These are phyloP conservation scores for Passerina amoena DNA, from an alignment of 2,113 vertebrate genomes.

Conservation along the genomic window DNA sequence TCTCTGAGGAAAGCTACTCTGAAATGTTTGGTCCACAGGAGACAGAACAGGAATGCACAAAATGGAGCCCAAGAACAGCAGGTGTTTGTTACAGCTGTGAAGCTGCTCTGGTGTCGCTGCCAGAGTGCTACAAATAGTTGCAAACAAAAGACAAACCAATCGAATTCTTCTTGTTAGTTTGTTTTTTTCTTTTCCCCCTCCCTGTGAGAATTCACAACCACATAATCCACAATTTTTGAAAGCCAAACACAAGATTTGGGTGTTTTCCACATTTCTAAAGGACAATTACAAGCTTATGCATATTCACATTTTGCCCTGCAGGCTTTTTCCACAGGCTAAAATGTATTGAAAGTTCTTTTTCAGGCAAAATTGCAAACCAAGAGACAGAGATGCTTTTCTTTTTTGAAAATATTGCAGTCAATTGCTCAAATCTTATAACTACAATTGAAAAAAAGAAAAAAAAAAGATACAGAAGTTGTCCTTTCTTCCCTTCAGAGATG, in stretches of 20 bases:
- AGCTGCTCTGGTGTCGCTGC: background rate
- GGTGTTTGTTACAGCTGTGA: background rate
- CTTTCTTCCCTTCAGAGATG: background rate
- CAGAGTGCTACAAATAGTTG: background rate
- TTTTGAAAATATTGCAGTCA: background rate
- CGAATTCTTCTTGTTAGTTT: background rate
- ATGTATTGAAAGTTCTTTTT: background rate
- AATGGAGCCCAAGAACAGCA: background rate
- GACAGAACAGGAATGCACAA: background rate
- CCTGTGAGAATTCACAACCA: background rate
- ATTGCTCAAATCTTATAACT: background rate
- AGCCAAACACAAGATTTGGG: background rate
- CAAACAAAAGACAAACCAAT: background rate
- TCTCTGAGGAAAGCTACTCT: background rate
- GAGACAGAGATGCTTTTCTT: background rate
- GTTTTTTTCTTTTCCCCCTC: fast-evolving
- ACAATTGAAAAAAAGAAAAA: background rate
- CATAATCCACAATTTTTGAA: background rate
- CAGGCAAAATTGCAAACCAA: background rate
- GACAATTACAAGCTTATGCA: background rate
- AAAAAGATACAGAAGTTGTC: background rate
- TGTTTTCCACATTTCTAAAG: background rate
- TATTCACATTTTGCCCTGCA: background rate
- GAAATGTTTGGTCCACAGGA: background rate
- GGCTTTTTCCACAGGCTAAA: background rate